Evolutionary conservation across 1,140 invertebrate genomes (phyloP).

Genomic region (Dendroctonus ponderosae): DNA sequence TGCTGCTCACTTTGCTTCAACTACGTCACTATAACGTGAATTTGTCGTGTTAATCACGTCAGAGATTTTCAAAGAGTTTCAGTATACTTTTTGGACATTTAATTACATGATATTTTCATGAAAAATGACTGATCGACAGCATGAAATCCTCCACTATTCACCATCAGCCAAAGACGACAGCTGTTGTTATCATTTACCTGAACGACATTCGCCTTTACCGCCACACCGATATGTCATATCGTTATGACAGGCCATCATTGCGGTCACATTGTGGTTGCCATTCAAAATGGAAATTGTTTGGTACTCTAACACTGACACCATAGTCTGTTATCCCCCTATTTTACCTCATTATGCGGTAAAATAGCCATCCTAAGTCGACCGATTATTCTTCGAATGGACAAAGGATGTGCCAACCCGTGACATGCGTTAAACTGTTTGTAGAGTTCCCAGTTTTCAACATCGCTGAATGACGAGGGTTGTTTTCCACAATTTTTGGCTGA

Average conservation of each 20-base stretch:
- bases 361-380: slow-evolving; percentile 15
- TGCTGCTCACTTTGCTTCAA: too few species aligned
- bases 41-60: too few species aligned
- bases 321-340: slow-evolving; percentile 20
- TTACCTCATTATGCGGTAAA: slow-evolving; percentile 29
- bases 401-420: slow-evolving; percentile 28
- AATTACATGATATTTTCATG: too few species aligned
- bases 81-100: too few species aligned
- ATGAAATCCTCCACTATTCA: too few species aligned
- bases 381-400: slow-evolving; percentile 15
- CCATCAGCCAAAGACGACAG: too few species aligned
- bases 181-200: slow-evolving; percentile 13
- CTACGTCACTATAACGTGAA: too few species aligned
- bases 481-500: neutral
- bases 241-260: slow-evolving; percentile 29
- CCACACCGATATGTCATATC: slow-evolving; percentile 25
- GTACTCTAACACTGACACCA: slow-evolving; percentile 9
- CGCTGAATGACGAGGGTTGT: slow-evolving; percentile 29
- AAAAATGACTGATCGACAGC: too few species aligned
- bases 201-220: slow-evolving; percentile 23
- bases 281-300: slow-evolving; percentile 19
- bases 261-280: slow-evolving; percentile 19
- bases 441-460: slow-evolving; percentile 33
- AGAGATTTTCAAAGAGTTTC: too few species aligned
- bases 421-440: slow-evolving; percentile 35